A percentile compares a stretch with the other conserved stretches of the same genome.
Conservation (phyloP, 30 jellyfish, hydroid and myxozoan genomes). For the Haliclystus octoradiatus region DNA sequence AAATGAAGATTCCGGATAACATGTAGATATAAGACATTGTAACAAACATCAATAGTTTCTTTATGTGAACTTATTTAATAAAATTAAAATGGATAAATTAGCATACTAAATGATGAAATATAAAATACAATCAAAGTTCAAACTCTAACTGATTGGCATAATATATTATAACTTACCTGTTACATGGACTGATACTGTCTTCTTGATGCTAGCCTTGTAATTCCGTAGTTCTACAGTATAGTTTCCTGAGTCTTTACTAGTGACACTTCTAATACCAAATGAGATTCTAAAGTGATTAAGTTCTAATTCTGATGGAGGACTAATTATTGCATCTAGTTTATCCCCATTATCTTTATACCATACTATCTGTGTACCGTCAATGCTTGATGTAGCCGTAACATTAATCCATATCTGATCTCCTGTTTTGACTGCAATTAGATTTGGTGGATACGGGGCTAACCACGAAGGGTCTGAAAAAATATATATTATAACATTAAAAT, state of each 20-base stretch:
- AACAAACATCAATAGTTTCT: too few relatives aligned
- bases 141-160: too few relatives aligned
- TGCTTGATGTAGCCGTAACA: neutral
- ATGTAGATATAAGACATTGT: too few relatives aligned
- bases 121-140: too few relatives aligned
- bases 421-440: neutral
- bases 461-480: neutral
- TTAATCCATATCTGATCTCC: neutral
- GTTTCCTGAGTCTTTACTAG: neutral
- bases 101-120: too few relatives aligned
- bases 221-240: neutral
- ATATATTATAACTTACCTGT: neutral
- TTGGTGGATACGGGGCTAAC: neutral
- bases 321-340: neutral
- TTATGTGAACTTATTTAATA: too few relatives aligned
- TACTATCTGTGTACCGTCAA: neutral
- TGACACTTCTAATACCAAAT: too few relatives aligned
- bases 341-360: neutral
- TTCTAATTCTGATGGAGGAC: neutral
- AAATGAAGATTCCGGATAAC: too few relatives aligned
- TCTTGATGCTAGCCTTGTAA: neutral
- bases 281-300: neutral
- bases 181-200: neutral
- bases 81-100: too few relatives aligned
- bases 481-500: too few relatives aligned